Conservation (phyloP, 2,888 invertebrate species). For the Timema cristinae region DNA sequence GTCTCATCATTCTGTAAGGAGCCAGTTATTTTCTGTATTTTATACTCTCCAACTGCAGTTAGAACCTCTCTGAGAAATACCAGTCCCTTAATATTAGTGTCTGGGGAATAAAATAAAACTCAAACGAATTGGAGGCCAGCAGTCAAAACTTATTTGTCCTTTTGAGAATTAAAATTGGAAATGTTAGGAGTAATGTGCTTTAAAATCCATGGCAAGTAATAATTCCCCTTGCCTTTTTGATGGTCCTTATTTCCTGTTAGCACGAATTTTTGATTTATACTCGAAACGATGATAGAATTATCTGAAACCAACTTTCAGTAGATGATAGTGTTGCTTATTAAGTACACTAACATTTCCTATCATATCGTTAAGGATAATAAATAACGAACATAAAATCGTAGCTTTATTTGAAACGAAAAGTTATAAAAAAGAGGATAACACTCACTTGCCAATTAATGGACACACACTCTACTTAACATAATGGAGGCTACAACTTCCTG, state of each 20-base stretch:
- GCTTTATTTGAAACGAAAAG: background rate
- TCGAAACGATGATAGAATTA: background rate
- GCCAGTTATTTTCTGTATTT: too few species aligned
- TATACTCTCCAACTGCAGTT: too few species aligned
- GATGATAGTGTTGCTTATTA: background rate
- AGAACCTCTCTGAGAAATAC: background rate
- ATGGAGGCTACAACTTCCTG: too few species aligned
- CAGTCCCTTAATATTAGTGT: background rate
- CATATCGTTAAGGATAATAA: background rate
- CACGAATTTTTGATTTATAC: background rate
- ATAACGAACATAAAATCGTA: background rate
- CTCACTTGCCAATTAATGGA: background rate
- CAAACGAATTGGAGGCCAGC: background rate
- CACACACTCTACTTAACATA: too few species aligned
- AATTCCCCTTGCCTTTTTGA: background rate
- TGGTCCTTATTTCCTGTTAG: conserved; percentile 7
- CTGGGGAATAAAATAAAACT: background rate
- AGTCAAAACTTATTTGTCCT: background rate
- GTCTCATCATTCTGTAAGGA: too few species aligned
- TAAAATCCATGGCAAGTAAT: background rate
- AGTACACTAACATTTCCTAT: background rate
- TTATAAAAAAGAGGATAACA: background rate
- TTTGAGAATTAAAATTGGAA: background rate
- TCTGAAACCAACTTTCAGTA: background rate
- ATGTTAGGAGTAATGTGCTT: background rate